Evolutionary conservation across 2,888 invertebrate genomes (phyloP).

Genomic region (Coleophora deauratella): DNA sequence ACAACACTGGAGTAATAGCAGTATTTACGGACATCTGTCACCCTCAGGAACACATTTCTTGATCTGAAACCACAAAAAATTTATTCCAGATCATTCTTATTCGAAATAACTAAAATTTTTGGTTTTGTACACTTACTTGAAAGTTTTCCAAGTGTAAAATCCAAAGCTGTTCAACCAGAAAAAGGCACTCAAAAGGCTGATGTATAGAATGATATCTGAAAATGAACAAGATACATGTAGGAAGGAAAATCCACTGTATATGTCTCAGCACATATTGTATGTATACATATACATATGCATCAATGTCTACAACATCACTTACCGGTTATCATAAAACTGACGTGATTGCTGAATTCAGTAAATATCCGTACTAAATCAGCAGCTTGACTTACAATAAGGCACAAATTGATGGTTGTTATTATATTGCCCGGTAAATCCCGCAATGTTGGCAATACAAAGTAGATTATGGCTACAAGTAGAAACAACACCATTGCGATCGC

Average conservation of each 20-base stretch:
- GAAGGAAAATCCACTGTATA: too few species aligned
- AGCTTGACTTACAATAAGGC: constrained; percentile 83
- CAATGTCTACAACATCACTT: too few species aligned
- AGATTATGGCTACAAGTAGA: constrained; percentile 82
- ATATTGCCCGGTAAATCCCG: constrained; percentile 89
- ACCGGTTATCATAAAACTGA: constrained; percentile 88
- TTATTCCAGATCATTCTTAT: background rate
- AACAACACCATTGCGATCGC: constrained; percentile 81
- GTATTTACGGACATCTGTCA: constrained; percentile 89
- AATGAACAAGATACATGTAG: constrained; percentile 27
- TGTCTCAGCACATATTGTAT: too few species aligned
- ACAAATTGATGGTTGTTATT: constrained; percentile 85
- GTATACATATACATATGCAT: too few species aligned
- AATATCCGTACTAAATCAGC: constrained; percentile 86
- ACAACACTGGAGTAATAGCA: constrained; percentile 90
- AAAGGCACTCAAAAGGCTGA: constrained; percentile 85
- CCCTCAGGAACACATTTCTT: constrained; percentile 86
- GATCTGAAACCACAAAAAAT: constrained; percentile 69
- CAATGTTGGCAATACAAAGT: constrained; percentile 87
- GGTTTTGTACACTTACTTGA: constrained; percentile 74
- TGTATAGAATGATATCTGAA: constrained; percentile 84
- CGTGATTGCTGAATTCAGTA: constrained; percentile 85
- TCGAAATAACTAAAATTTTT: constrained; percentile 4
- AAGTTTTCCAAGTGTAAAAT: constrained; percentile 92
- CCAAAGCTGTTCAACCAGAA: constrained; percentile 91